A percentile compares a stretch with the other conserved stretches of the same genome.
Evolutionary conservation across 2,888 invertebrate species (phyloP).

Genomic region (Ormyrus thymus): DNA sequence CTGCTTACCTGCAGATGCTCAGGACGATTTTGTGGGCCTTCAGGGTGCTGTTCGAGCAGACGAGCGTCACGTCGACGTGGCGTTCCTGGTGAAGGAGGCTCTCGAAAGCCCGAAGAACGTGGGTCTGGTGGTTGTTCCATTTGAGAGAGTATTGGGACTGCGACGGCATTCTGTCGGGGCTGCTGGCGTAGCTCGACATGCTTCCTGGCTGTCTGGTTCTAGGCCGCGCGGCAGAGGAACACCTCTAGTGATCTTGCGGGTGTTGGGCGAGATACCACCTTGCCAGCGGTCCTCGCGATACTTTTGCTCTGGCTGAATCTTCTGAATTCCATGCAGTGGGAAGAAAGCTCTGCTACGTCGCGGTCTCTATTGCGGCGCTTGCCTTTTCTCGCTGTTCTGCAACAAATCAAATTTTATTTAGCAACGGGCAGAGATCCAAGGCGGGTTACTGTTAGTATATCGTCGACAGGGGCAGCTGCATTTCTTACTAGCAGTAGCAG

Average conservation of each 20-base stretch:
- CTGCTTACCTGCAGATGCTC: conserved; percentile 81
- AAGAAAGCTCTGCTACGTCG: too few species aligned
- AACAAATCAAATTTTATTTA: too few species aligned
- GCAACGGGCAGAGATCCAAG: too few species aligned
- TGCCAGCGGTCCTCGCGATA: neutral
- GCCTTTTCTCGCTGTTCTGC: too few species aligned
- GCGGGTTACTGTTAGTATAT: too few species aligned
- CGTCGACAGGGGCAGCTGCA: too few species aligned
- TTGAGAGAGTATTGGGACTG: conserved; percentile 93
- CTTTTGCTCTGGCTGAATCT: conserved; percentile 46
- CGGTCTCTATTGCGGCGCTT: too few species aligned
- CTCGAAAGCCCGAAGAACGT: conserved; percentile 91
- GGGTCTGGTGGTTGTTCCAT: conserved; percentile 95
- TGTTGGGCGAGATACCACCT: conserved; percentile 12
- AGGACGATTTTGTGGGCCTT: conserved; percentile 94
- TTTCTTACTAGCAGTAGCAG: too few species aligned
- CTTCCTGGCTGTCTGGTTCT: conserved; percentile 55
- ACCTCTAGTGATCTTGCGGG: neutral
- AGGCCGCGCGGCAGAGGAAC: too few species aligned
- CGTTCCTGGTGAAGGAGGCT: conserved; percentile 90
- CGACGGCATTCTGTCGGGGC: conserved; percentile 74
- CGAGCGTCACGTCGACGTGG: conserved; percentile 92
- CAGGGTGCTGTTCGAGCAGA: conserved; percentile 89
- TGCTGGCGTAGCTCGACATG: conserved; percentile 71
- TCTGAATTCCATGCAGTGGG: conserved; percentile 52